Evolutionary conservation across 2,888 invertebrate species (phyloP).

Genomic region (Andrena flavipes): DNA sequence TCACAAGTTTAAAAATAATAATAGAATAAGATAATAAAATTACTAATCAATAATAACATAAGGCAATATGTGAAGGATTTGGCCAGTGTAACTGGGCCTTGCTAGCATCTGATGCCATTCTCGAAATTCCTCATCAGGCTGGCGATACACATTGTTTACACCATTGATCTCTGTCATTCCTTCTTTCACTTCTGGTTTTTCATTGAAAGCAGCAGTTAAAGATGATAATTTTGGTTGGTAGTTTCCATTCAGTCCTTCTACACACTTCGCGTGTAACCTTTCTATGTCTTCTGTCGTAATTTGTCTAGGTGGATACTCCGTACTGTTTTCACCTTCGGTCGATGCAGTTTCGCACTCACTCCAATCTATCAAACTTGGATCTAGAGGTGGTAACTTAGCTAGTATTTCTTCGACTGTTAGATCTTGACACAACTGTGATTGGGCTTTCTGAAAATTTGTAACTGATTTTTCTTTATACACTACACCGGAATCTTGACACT

Average conservation of each 20-base stretch:
- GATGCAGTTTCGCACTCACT: constrained; percentile 76
- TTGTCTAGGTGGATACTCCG: constrained; percentile 66
- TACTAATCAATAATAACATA: constrained; percentile 97
- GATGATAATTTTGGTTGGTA: constrained; percentile 78
- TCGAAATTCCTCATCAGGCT: constrained; percentile 88
- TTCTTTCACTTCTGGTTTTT: constrained; percentile 55
- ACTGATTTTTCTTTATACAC: constrained; percentile 69
- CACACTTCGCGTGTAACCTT: constrained; percentile 78
- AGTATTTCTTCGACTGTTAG: constrained; percentile 88
- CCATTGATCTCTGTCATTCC: constrained; percentile 61
- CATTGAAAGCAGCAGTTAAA: constrained; percentile 59
- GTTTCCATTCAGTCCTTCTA: constrained; percentile 83
- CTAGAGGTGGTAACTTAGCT: constrained; percentile 89
- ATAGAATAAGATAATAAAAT: constrained; percentile 75
- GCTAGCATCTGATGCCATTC: constrained; percentile 97
- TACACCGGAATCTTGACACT: constrained; percentile 67
- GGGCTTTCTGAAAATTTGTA: constrained; percentile 64
- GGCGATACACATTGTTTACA: constrained; percentile 78
- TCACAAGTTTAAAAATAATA: constrained; percentile 69
- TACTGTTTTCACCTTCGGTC: constrained; percentile 65
- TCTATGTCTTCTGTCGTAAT: constrained; percentile 77
- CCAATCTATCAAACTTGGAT: constrained; percentile 87
- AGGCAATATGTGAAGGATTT: constrained; percentile 95
- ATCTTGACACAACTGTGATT: constrained; percentile 73
- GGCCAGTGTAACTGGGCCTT: constrained; percentile 90